A percentile compares a stretch with the other conserved stretches of the same genome.
Conservation (phyloP, 2,113 vertebrate species). For the Bubalus kerabau region DNA sequence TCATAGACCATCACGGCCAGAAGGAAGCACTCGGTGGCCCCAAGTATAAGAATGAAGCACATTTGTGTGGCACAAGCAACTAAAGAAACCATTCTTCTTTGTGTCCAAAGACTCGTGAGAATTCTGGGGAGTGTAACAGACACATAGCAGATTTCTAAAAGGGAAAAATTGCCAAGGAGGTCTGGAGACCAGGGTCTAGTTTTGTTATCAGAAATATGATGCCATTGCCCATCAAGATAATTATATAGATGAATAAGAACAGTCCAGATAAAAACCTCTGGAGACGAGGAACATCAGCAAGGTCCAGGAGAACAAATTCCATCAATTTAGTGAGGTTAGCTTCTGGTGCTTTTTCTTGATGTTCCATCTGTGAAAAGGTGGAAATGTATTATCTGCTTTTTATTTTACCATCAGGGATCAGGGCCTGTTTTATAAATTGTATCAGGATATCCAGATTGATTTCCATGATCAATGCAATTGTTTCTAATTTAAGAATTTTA, state of each 20-base stretch:
- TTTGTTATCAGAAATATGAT: constrained; percentile 1
- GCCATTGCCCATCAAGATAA: constrained; percentile 2
- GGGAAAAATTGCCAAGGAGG: constrained; percentile 41
- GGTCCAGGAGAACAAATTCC: constrained; percentile 55
- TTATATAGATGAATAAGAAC: background rate
- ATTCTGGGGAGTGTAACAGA: constrained; percentile 11
- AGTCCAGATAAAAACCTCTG: constrained; percentile 4
- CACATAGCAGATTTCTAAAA: constrained; percentile 43
- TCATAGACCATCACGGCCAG: background rate
- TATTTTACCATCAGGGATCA: background rate
- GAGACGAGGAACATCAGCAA: constrained; percentile 17
- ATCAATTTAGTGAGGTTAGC: background rate
- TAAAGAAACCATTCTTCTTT: constrained; percentile 17
- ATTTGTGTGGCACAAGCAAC: background rate
- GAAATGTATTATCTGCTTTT: background rate
- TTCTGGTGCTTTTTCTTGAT: background rate
- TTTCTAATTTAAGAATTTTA: background rate
- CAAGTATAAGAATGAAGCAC: background rate
- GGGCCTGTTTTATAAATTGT: background rate
- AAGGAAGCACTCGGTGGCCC: background rate
- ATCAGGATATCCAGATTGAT: background rate
- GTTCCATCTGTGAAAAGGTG: background rate
- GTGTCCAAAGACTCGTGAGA: background rate
- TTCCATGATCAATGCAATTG: background rate
- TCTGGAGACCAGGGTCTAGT: background rate